These are phyloP conservation scores for Protonemura montana DNA, from an alignment of 2,888 invertebrate species.

Conservation along the genomic window DNA sequence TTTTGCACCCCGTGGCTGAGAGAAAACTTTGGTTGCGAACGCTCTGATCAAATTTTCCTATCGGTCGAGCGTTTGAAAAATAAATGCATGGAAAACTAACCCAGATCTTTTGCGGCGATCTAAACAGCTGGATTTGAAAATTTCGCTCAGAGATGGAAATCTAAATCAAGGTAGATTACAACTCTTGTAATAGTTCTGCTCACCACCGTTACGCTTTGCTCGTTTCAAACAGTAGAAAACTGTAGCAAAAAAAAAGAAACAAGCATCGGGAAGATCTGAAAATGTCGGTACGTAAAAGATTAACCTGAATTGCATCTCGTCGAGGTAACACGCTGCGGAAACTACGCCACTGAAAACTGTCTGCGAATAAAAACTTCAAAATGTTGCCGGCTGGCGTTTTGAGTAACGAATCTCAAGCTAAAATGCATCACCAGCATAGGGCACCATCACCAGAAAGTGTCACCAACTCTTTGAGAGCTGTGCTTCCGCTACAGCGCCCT, in stretches of 20 bases:
- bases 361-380: not conserved
- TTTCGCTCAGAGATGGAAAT: not conserved
- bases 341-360: not conserved
- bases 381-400: not conserved
- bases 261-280: not conserved
- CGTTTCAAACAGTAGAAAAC: not conserved
- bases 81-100: not conserved
- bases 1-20: not conserved
- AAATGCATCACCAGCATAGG: no score
- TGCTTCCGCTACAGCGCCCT: no score
- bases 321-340: not conserved
- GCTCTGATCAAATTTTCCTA: not conserved
- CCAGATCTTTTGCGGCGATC: not conserved
- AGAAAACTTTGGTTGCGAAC: not conserved
- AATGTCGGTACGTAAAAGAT: not conserved
- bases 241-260: not conserved
- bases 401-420: no score
- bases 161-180: not conserved
- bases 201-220: not conserved
- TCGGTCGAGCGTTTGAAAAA: not conserved
- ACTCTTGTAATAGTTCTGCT: not conserved
- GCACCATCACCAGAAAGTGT: no score
- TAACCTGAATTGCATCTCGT: not conserved
- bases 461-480: no score
- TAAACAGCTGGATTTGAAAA: not conserved